A percentile compares a stretch with the other conserved stretches of the same genome.
phyloP scores from a whole-genome alignment of 2,113 vertebrate species.

The Gymnogyps californianus region DNA sequence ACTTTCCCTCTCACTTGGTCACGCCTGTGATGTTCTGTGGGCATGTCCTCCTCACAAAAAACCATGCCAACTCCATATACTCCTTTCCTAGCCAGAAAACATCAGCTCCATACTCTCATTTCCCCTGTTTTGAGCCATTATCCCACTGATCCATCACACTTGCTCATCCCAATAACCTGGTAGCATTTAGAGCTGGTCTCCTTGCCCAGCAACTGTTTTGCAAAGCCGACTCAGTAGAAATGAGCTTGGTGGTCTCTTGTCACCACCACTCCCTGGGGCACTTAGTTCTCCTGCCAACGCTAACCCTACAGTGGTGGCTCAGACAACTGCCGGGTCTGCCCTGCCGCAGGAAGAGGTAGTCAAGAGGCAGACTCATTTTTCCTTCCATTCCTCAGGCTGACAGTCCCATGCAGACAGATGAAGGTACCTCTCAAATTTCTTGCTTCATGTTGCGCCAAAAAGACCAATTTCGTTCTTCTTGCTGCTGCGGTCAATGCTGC shows the following conservation, averaged over 20 bases:
- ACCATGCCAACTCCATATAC: background rate
- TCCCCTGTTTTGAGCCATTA: background rate
- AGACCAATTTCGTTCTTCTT: background rate
- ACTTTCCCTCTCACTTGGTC: fast-evolving
- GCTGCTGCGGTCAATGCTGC: background rate
- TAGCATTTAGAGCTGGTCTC: background rate
- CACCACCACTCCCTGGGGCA: background rate
- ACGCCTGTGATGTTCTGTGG: background rate
- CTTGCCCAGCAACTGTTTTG: background rate
- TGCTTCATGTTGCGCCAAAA: background rate
- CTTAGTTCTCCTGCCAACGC: background rate
- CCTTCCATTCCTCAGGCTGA: background rate
- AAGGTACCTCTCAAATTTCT: background rate
- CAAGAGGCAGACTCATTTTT: background rate
- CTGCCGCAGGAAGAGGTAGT: background rate
- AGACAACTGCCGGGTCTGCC: background rate
- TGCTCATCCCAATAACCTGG: background rate
- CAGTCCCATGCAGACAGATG: background rate
- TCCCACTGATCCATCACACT: background rate
- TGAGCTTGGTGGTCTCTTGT: background rate
- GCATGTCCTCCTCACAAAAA: background rate
- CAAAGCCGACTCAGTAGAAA: background rate
- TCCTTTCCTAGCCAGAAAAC: background rate
- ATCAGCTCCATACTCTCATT: background rate
- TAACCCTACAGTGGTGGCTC: background rate